Conservation (phyloP, 2,797 vertebrate species). For the Falco novaeseelandiae region DNA sequence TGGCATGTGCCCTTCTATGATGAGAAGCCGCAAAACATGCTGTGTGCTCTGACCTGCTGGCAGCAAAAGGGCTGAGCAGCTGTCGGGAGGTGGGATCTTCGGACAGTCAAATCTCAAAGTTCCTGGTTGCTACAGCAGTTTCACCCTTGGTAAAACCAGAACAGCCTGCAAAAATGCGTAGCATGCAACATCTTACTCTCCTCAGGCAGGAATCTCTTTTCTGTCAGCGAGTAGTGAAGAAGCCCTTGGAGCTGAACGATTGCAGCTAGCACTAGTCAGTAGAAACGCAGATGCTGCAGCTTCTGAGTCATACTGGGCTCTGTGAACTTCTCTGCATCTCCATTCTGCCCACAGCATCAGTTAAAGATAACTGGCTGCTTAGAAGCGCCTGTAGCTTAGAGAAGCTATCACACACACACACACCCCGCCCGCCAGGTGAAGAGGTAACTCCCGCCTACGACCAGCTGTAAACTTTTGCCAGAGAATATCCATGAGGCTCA, state of each 20-base stretch:
- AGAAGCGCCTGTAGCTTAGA: not conserved
- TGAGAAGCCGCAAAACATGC: not conserved
- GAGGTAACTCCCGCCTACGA: not conserved
- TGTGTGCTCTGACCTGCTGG: not conserved
- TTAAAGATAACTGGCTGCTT: not conserved
- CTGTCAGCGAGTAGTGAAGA: no score
- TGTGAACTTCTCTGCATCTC: no score
- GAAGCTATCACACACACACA: not conserved
- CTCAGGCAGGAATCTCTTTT: not conserved
- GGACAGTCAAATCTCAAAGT: not conserved
- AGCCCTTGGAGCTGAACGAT: not conserved
- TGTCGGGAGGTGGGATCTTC: not conserved
- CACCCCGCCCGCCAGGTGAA: not conserved
- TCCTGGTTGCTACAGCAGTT: not conserved
- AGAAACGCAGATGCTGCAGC: not conserved
- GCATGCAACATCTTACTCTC: not conserved
- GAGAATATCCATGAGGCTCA: not conserved
- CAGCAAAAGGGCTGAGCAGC: not conserved
- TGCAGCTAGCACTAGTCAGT: not conserved
- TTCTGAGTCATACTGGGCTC: not conserved
- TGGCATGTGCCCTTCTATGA: not conserved
- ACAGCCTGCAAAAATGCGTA: not conserved
- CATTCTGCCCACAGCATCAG: not conserved
- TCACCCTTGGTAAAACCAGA: not conserved
- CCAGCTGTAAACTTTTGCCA: not conserved